phyloP scores from a whole-genome alignment of 2,113 vertebrate genomes.

The Xiphias gladius region DNA sequence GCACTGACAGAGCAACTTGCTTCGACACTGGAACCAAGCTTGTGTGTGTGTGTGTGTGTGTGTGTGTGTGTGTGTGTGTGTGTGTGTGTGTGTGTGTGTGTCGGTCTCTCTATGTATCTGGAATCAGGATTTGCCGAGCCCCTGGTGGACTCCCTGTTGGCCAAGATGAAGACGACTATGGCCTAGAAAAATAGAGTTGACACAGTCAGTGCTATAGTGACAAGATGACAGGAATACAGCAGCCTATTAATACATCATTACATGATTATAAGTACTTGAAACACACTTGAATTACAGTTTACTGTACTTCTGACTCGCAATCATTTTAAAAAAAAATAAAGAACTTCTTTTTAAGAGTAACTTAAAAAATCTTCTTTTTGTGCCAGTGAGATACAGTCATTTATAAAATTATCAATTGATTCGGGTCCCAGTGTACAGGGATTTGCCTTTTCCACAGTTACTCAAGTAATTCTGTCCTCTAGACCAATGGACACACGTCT shows the following conservation, averaged over 20 bases:
- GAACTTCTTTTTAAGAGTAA: too few relatives aligned
- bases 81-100: slow-evolving; percentile 39
- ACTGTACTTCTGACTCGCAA: too few relatives aligned
- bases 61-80: slow-evolving; percentile 25
- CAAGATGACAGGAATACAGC: slow-evolving; percentile 17
- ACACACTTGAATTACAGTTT: background rate
- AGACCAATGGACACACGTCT: background rate
- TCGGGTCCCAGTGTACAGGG: background rate
- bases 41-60: slow-evolving; percentile 40
- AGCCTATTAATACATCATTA: background rate
- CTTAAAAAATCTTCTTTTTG: background rate
- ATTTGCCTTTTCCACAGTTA: too few relatives aligned
- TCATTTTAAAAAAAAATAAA: too few relatives aligned
- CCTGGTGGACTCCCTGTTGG: slow-evolving; percentile 68
- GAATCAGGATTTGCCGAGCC: slow-evolving; percentile 67
- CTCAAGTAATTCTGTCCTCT: background rate
- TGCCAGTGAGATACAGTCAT: background rate
- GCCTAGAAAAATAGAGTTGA: slow-evolving; percentile 68
- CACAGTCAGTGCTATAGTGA: slow-evolving; percentile 29
- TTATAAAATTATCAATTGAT: background rate
- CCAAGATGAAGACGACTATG: slow-evolving; percentile 64
- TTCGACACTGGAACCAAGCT: slow-evolving; percentile 62
- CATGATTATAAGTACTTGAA: background rate
- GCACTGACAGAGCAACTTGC: slow-evolving; percentile 69
- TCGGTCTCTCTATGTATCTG: slow-evolving; percentile 50